Evolutionary conservation across 2,797 vertebrate genomes (phyloP).

Genomic region (Mormyrops attenuatus): DNA sequence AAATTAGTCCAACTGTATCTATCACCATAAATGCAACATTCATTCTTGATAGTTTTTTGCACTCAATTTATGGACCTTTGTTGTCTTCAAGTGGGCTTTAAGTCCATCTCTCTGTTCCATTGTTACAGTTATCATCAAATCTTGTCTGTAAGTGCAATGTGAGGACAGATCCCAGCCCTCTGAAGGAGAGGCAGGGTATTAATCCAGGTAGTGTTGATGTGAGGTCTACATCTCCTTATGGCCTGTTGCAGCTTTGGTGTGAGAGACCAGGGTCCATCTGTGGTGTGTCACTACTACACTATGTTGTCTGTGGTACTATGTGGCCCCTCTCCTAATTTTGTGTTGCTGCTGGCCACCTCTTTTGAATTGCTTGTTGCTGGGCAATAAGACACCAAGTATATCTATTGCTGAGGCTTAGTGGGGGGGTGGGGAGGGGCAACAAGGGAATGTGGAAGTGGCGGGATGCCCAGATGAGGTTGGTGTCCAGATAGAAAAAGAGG

Average conservation of each 20-base stretch:
- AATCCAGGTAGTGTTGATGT: not conserved
- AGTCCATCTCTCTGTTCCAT: not conserved
- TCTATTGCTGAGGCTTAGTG: not conserved
- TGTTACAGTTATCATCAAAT: not conserved
- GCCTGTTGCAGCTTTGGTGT: not conserved
- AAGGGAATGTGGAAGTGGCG: not conserved
- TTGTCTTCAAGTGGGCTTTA: not conserved
- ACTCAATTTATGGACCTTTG: not conserved
- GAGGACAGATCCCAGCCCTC: not conserved
- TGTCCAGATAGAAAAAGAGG: not conserved
- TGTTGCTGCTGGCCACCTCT: not conserved
- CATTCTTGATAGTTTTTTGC: not conserved
- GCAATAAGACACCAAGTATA: not conserved
- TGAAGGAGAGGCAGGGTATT: not conserved
- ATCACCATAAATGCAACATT: not conserved
- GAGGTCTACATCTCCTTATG: not conserved
- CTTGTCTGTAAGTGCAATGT: not conserved
- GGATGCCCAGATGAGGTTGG: not conserved
- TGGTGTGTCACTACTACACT: not conserved
- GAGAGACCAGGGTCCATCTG: not conserved
- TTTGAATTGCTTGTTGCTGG: slow-evolving; percentile 8
- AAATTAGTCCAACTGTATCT: not conserved
- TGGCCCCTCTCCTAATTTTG: not conserved
- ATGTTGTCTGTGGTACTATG: not conserved
- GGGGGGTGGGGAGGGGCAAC: not conserved